These are phyloP conservation scores for Chloroceryle amazona DNA, from an alignment of 2,797 vertebrate species.

Conservation along the genomic window DNA sequence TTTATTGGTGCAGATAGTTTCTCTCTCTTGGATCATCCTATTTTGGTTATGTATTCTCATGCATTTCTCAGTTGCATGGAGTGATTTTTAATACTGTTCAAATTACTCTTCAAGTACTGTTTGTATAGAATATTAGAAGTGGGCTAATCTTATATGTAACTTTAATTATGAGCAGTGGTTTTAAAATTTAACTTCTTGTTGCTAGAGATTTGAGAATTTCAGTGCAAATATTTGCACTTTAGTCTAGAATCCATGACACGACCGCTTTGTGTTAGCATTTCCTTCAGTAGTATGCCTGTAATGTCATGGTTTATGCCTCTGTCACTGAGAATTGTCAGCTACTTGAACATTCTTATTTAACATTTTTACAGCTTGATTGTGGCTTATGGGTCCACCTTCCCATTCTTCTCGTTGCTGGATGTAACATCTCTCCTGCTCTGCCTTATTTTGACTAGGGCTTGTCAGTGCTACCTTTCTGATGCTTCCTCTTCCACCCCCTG, in stretches of 20 bases:
- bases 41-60: not conserved
- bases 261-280: not conserved
- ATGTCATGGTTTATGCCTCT: not conserved
- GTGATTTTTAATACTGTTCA: not conserved
- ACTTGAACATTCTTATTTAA: not conserved
- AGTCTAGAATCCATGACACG: not conserved
- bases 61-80: not conserved
- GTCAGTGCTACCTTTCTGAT: not conserved
- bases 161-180: not conserved
- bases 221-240: not conserved
- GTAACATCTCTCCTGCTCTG: not conserved
- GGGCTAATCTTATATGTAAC: not conserved
- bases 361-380: fast-evolving
- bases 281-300: not conserved
- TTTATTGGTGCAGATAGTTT: not conserved
- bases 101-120: not conserved
- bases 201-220: not conserved
- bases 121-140: not conserved
- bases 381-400: not conserved
- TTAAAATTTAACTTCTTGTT: not conserved
- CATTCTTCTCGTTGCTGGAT: not conserved
- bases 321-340: not conserved
- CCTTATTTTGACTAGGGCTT: not conserved
- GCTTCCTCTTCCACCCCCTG: fast-evolving
- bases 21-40: not conserved